These are phyloP conservation scores for Lamproptera curius DNA, from an alignment of 2,888 invertebrate species.

Conservation along the genomic window DNA sequence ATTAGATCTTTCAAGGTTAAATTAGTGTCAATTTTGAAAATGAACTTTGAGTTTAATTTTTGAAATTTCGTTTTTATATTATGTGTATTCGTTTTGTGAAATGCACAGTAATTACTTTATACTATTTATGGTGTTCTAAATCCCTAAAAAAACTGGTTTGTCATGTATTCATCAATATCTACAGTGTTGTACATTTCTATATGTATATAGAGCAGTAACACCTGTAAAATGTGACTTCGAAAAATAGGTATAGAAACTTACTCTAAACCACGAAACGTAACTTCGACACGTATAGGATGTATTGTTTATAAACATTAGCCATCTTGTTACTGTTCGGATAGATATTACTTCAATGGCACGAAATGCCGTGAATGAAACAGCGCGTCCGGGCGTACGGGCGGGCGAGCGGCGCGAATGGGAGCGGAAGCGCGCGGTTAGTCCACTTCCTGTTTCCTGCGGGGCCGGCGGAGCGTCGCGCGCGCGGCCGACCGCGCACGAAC, in stretches of 20 bases:
- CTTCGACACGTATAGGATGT: neutral
- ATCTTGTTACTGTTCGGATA: constrained; percentile 41
- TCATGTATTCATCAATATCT: too few species aligned
- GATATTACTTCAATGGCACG: constrained; percentile 56
- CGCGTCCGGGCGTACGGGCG: constrained; percentile 46
- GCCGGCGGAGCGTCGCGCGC: constrained; percentile 64
- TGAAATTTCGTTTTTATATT: too few species aligned
- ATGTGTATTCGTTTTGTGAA: too few species aligned
- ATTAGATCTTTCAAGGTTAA: too few species aligned
- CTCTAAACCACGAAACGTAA: neutral
- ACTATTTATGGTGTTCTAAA: too few species aligned
- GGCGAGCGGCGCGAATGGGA: constrained; percentile 67
- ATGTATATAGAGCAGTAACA: neutral
- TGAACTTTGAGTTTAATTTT: too few species aligned
- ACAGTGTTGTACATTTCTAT: too few species aligned
- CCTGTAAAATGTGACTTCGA: neutral
- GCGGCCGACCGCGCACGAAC: constrained; percentile 48
- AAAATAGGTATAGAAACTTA: neutral
- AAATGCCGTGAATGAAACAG: constrained; percentile 67
- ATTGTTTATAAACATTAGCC: constrained; percentile 23
- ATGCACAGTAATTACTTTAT: too few species aligned
- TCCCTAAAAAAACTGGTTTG: too few species aligned
- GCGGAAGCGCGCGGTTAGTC: constrained; percentile 77
- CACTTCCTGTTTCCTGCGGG: constrained; percentile 78
- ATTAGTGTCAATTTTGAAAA: neutral